Percentiles rank a stretch among this genome's conserved stretches.
These are phyloP conservation scores for Xyliphius kryptos DNA, from an alignment of 2,113 vertebrate genomes.

Conservation along the genomic window DNA sequence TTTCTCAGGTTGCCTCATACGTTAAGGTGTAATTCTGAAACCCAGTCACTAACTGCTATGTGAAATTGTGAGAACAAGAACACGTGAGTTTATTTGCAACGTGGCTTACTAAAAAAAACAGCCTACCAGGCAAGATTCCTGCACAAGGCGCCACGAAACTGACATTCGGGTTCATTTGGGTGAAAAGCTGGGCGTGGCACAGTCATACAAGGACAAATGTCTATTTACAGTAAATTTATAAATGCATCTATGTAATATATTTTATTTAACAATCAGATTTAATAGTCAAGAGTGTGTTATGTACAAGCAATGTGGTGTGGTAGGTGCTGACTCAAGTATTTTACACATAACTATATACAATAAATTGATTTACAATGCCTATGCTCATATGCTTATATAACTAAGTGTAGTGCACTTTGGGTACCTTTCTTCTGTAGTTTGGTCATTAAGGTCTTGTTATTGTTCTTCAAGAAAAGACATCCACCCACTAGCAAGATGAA, in stretches of 20 bases:
- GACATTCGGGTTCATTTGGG: background rate
- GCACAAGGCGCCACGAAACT: background rate
- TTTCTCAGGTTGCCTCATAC: constrained; percentile 27
- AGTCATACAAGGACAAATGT: too few species aligned
- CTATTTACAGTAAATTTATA: too few species aligned
- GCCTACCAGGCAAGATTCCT: constrained; percentile 23
- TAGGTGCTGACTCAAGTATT: too few species aligned
- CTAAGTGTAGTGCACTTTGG: background rate
- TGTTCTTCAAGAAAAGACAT: background rate
- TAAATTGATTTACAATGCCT: too few species aligned
- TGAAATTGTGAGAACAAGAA: constrained; percentile 24
- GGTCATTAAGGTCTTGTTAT: constrained; percentile 7
- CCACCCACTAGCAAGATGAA: background rate
- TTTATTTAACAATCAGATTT: too few species aligned
- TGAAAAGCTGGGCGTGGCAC: background rate
- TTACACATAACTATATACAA: too few species aligned
- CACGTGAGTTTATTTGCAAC: constrained; percentile 19
- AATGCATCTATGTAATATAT: too few species aligned
- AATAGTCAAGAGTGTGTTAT: too few species aligned
- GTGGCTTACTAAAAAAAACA: constrained; percentile 35
- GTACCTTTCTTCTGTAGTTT: constrained; percentile 1
- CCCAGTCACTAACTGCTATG: background rate
- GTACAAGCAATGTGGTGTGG: too few species aligned
- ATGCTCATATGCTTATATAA: too few species aligned
- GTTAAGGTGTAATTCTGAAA: constrained; percentile 36